Percentiles rank a stretch among this genome's conserved stretches.
Conservation (phyloP, 1,140 invertebrate species). For the Pissodes strobi region DNA sequence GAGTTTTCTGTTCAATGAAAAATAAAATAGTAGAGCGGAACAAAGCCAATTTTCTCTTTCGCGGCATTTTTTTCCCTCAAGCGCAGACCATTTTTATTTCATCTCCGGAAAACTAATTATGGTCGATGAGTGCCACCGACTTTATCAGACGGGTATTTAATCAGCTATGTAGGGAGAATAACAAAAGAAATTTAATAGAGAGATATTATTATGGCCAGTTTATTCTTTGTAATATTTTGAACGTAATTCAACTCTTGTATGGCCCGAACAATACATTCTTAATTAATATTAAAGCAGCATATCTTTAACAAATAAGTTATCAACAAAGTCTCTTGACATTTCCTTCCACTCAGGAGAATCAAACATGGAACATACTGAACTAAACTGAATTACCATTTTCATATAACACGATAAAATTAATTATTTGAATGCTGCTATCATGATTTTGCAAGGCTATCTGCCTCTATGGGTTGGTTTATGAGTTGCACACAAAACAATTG, state of each 20-base stretch:
- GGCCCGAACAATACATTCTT: not conserved
- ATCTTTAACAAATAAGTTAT: not conserved
- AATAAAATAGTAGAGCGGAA: constrained; percentile 6
- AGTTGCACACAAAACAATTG: no score
- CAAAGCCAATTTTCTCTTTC: constrained; percentile 16
- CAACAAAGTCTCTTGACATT: not conserved
- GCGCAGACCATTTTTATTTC: constrained; percentile 16
- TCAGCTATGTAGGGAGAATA: constrained; percentile 13
- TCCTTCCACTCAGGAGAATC: not conserved
- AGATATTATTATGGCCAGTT: constrained; percentile 15
- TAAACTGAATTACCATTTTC: no score
- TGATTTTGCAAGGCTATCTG: no score
- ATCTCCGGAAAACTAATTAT: constrained; percentile 25
- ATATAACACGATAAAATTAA: no score
- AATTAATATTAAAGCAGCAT: constrained; percentile 9
- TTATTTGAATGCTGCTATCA: no score
- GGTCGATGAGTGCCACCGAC: constrained; percentile 18
- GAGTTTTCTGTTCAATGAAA: constrained; percentile 1
- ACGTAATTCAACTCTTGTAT: no score
- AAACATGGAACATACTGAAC: no score
- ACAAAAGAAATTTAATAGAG: constrained; percentile 20
- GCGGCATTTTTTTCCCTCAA: constrained; percentile 13
- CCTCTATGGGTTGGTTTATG: no score
- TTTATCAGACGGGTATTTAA: constrained; percentile 26
- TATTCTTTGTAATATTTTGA: no score